Percentiles rank a stretch among this genome's conserved stretches.
Evolutionary conservation across 2,888 invertebrate genomes (phyloP).

Genomic region (Heliothis peltigera): DNA sequence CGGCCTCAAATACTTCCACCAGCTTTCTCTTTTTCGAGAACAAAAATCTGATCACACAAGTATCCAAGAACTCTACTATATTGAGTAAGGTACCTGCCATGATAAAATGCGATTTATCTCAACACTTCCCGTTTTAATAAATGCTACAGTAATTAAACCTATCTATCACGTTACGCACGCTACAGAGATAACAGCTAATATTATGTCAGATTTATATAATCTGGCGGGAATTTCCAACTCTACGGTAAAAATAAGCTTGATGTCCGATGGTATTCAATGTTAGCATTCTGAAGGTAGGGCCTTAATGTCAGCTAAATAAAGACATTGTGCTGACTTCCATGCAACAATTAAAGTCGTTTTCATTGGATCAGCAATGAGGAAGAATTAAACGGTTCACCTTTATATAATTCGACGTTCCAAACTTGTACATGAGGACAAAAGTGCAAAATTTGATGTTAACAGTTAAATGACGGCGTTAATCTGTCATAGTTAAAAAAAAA

Average conservation of each 20-base stretch:
- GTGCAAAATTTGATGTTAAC: neutral
- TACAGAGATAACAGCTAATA: conserved; percentile 44
- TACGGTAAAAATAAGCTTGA: conserved; percentile 22
- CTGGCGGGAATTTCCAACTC: conserved; percentile 43
- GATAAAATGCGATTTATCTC: conserved; percentile 29
- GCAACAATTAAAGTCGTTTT: conserved; percentile 25
- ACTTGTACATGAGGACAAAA: neutral
- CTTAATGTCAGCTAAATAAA: conserved; percentile 44
- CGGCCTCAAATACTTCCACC: conserved; percentile 28
- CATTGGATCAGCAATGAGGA: conserved; percentile 26
- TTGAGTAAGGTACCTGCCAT: conserved; percentile 24
- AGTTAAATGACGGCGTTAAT: neutral
- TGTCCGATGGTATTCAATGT: conserved; percentile 18
- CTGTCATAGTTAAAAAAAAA: no score
- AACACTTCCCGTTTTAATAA: conserved; percentile 25
- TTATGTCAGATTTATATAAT: conserved; percentile 54
- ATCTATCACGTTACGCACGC: conserved; percentile 48
- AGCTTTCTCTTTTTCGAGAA: conserved; percentile 53
- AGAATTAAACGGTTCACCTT: conserved; percentile 6
- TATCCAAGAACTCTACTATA: conserved; percentile 13
- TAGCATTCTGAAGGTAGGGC: conserved; percentile 18
- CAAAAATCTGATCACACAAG: conserved; percentile 36
- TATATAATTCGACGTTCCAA: conserved; percentile 9
- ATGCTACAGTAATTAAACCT: conserved; percentile 41
- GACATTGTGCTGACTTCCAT: conserved; percentile 13